phyloP scores from a whole-genome alignment of 2,888 invertebrate species.

The Lycophotia porphyrea region DNA sequence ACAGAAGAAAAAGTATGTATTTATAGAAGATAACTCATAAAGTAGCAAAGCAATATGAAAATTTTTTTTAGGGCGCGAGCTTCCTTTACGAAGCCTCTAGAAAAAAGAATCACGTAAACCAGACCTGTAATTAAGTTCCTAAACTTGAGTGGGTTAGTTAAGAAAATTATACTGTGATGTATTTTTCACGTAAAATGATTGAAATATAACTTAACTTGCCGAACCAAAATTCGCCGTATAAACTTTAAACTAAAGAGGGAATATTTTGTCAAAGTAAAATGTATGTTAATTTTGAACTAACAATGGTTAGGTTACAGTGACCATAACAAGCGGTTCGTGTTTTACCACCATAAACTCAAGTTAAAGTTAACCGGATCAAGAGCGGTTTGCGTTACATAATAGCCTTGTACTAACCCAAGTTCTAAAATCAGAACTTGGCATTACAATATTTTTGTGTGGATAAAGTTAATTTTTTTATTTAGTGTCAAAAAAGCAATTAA shows the following conservation, averaged over 20 bases:
- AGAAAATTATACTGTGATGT: background rate
- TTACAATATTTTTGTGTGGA: constrained; percentile 49
- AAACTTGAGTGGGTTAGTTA: background rate
- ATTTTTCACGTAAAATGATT: background rate
- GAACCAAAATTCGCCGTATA: background rate
- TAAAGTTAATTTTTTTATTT: constrained; percentile 17
- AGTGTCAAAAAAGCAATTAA: constrained; percentile 1
- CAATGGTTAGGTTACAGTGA: constrained; percentile 56
- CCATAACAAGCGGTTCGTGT: constrained; percentile 63
- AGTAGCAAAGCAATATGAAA: background rate
- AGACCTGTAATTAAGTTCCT: background rate
- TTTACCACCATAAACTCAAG: constrained; percentile 51
- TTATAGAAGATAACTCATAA: background rate
- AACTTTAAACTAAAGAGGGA: background rate
- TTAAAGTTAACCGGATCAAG: constrained; percentile 55
- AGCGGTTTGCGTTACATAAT: constrained; percentile 53
- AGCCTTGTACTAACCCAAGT: constrained; percentile 52
- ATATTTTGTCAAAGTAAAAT: constrained; percentile 53
- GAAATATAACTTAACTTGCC: background rate
- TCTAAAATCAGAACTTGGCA: constrained; percentile 44
- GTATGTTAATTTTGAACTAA: constrained; percentile 59
- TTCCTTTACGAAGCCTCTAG: too few species aligned
- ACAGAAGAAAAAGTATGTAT: background rate
- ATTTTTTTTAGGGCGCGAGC: too few species aligned
- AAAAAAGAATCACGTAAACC: too few species aligned